Evolutionary conservation across 2,797 vertebrate genomes (phyloP).

Genomic region (Synanceia verrucosa): DNA sequence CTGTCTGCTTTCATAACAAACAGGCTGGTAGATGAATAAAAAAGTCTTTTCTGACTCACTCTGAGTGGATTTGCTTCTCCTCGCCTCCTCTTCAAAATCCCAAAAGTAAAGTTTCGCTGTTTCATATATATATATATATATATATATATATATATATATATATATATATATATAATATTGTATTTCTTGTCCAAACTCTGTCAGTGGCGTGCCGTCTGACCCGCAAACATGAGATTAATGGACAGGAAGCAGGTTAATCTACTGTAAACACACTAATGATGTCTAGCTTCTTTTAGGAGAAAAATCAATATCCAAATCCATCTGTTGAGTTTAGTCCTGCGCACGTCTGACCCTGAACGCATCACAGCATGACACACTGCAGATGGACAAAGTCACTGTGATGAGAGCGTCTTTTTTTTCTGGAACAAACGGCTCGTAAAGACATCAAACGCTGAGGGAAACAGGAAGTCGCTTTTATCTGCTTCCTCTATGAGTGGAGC

Average conservation of each 20-base stretch:
- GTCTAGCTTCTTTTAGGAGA: slow-evolving; percentile 4
- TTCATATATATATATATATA: too few species aligned
- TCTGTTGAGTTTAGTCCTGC: slow-evolving; percentile 1
- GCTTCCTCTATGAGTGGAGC: too few species aligned
- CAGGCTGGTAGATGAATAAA: not conserved
- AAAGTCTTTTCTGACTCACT: not conserved
- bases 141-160: too few species aligned
- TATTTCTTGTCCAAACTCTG: not conserved
- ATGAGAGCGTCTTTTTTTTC: too few species aligned
- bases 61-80: not conserved
- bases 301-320: slow-evolving; percentile 49
- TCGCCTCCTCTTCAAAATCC: not conserved
- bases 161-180: too few species aligned
- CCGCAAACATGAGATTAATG: slow-evolving; percentile 15
- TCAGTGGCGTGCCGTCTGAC: not conserved
- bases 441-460: too few species aligned
- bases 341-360: slow-evolving; percentile 31
- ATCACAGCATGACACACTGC: slow-evolving; percentile 7
- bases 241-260: slow-evolving; percentile 23
- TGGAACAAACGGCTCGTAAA: too few species aligned
- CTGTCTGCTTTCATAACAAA: not conserved
- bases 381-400: slow-evolving; percentile 47
- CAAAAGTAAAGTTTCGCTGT: not conserved
- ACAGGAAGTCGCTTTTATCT: too few species aligned
- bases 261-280: not conserved